Conservation (phyloP, 2,113 vertebrate species). For the Eonycteris spelaea region DNA sequence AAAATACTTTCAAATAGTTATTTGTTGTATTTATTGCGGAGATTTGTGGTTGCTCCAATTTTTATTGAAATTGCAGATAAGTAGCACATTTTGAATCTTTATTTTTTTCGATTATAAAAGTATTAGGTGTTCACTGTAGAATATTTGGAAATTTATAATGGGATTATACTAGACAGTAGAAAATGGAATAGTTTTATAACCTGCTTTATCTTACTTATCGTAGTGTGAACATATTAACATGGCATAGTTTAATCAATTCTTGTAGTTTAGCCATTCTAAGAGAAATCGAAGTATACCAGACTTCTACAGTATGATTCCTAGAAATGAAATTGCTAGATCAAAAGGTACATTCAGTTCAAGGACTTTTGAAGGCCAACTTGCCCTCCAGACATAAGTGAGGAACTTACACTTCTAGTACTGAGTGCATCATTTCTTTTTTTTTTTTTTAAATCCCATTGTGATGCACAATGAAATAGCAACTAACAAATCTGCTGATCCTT, state of each 20-base stretch:
- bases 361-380: not conserved
- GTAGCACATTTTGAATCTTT: not conserved
- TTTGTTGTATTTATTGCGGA: not conserved
- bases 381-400: not conserved
- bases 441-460: not conserved
- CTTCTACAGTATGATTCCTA: not conserved
- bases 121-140: constrained; percentile 25
- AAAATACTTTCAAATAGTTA: constrained; percentile 25
- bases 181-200: constrained; percentile 25
- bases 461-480: not conserved
- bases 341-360: constrained; percentile 14
- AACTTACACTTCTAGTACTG: not conserved
- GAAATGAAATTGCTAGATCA: constrained; percentile 17
- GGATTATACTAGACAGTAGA: not conserved
- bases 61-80: not conserved
- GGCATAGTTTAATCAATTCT: not conserved
- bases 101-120: constrained; percentile 32
- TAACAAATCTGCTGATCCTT: not conserved
- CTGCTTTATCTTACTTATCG: not conserved
- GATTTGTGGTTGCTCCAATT: not conserved
- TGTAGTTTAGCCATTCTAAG: not conserved
- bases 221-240: not conserved
- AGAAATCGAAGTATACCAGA: not conserved
- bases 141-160: constrained; percentile 12
- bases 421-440: not conserved